A percentile compares a stretch with the other conserved stretches of the same genome.
Conservation (phyloP, 1,140 invertebrate genomes). For the Zaprionus gabonicus region DNA sequence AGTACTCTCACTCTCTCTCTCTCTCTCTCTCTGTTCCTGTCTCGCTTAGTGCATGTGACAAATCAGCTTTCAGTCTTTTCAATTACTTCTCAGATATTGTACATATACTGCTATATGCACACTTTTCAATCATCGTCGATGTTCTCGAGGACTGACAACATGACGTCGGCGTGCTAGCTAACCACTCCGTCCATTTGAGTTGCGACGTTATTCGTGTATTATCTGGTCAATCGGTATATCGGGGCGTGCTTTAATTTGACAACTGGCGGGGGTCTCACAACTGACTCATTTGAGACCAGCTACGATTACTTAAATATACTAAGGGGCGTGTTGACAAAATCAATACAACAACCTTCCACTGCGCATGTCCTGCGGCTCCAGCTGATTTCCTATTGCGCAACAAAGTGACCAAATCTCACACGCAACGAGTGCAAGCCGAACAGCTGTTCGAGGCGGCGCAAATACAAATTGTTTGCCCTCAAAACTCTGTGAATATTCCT, state of each 20-base stretch:
- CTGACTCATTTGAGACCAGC: conserved; percentile 6
- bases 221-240: neutral
- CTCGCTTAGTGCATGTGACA: conserved; percentile 5
- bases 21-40: neutral
- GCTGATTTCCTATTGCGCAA: conserved; percentile 16
- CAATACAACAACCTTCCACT: conserved; percentile 10
- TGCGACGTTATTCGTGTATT: neutral
- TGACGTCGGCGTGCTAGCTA: conserved; percentile 26
- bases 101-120: neutral
- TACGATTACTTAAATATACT: conserved; percentile 12
- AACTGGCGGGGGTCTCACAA: conserved; percentile 1
- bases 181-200: conserved; percentile 25
- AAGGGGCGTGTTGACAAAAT: conserved; percentile 26
- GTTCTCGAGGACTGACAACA: conserved; percentile 1
- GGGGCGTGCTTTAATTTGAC: conserved; percentile 1
- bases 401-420: conserved; percentile 6
- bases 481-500: too few species aligned
- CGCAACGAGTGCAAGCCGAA: neutral
- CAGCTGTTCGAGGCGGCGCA: neutral
- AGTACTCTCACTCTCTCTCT: neutral
- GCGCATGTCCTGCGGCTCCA: conserved; percentile 23
- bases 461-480: neutral
- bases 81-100: conserved; percentile 5
- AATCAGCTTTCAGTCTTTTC: conserved; percentile 29
- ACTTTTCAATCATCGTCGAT: conserved; percentile 16